Conservation (phyloP, 2,113 vertebrate species). For the Marmota monax region DNA sequence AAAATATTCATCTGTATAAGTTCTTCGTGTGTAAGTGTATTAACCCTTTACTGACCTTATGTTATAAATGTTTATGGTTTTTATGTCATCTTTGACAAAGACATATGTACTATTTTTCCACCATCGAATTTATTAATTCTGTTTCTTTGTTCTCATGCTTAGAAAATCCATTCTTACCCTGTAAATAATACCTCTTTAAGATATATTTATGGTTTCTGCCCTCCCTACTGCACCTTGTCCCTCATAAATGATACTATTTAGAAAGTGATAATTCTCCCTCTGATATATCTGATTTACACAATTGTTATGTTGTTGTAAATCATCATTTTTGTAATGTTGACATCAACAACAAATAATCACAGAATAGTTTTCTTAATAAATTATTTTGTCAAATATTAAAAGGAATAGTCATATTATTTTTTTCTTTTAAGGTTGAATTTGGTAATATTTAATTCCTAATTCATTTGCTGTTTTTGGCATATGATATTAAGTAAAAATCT, state of each 20-base stretch:
- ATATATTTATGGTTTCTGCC: slow-evolving; percentile 18
- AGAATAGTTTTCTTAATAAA: background rate
- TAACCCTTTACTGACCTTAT: background rate
- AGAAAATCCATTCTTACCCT: background rate
- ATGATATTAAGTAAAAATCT: background rate
- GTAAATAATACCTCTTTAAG: slow-evolving; percentile 35
- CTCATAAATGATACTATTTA: background rate
- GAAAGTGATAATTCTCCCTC: background rate
- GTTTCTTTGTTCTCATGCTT: background rate
- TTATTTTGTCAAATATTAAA: slow-evolving; percentile 18
- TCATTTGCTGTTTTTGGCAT: background rate
- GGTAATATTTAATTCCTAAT: background rate
- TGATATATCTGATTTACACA: slow-evolving; percentile 2
- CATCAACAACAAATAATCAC: background rate
- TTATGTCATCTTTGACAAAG: slow-evolving; percentile 16
- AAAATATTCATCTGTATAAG: background rate
- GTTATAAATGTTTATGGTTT: background rate
- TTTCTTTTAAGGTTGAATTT: background rate
- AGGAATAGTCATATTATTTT: background rate
- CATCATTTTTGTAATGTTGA: background rate
- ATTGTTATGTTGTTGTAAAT: background rate
- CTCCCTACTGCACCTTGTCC: background rate
- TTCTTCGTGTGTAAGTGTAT: background rate
- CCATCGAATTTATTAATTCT: background rate
- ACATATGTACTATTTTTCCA: background rate